Evolutionary conservation across 2,797 vertebrate species (phyloP).

Genomic region (Galago senegalensis): DNA sequence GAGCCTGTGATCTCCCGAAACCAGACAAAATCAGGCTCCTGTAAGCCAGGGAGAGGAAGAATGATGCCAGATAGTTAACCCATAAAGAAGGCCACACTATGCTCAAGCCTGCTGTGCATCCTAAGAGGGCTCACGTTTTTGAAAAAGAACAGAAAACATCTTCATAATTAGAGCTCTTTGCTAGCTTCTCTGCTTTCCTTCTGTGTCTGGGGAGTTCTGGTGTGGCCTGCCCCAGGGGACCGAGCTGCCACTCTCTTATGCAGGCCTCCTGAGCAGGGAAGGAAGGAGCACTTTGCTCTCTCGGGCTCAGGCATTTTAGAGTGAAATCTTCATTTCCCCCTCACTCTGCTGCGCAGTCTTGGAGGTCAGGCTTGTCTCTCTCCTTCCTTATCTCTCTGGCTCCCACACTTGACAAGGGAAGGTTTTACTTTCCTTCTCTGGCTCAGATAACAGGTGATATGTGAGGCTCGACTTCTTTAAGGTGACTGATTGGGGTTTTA

Average conservation of each 20-base stretch:
- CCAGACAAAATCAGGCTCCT: background rate
- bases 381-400: background rate
- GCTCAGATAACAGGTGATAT: constrained; percentile 14
- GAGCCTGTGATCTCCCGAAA: background rate
- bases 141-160: background rate
- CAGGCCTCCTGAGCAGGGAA: no score
- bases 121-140: background rate
- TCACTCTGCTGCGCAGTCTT: background rate
- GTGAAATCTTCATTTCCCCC: constrained; percentile 34
- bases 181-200: background rate
- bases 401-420: background rate
- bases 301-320: background rate
- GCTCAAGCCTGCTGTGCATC: background rate
- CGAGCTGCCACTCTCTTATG: background rate
- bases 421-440: constrained; percentile 45
- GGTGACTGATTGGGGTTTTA: constrained; percentile 40
- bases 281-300: background rate
- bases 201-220: background rate
- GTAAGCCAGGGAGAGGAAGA: background rate
- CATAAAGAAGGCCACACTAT: background rate
- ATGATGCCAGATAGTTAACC: background rate
- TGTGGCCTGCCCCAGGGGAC: background rate
- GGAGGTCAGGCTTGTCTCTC: background rate
- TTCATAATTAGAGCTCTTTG: background rate
- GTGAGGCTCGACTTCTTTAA: background rate